Evolutionary conservation across 2,888 invertebrate genomes (phyloP).

Genomic region (Cheilosia impressa): DNA sequence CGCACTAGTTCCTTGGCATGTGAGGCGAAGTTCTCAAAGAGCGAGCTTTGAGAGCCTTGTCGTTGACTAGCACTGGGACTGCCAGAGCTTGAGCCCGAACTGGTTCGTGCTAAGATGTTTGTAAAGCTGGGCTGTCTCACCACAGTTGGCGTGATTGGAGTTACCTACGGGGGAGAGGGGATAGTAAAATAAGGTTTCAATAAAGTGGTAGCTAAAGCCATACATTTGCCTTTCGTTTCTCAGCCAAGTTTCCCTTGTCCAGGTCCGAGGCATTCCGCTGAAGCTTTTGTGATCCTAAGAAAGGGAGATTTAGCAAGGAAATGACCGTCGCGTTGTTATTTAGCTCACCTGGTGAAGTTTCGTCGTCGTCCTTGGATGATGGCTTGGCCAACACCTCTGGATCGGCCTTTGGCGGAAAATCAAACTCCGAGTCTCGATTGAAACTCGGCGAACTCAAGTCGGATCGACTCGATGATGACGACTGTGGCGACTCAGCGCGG

Average conservation of each 20-base stretch:
- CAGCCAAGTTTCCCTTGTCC: slow-evolving; percentile 76
- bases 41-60: slow-evolving; percentile 92
- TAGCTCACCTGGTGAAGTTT: slow-evolving; percentile 47
- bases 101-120: slow-evolving; percentile 87
- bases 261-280: slow-evolving; percentile 78
- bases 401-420: slow-evolving; percentile 85
- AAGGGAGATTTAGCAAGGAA: not conserved
- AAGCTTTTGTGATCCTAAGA: slow-evolving; percentile 82
- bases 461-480: slow-evolving; percentile 90
- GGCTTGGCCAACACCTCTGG: slow-evolving; percentile 80
- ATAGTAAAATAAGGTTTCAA: slow-evolving; percentile 47
- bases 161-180: slow-evolving; percentile 81
- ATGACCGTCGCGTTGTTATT: too few relatives aligned
- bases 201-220: slow-evolving; percentile 35
- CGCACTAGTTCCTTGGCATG: slow-evolving; percentile 95
- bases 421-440: slow-evolving; percentile 88
- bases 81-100: slow-evolving; percentile 87
- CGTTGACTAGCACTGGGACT: slow-evolving; percentile 85
- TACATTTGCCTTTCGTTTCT: slow-evolving; percentile 80
- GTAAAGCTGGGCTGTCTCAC: slow-evolving; percentile 84
- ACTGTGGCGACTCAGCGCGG: slow-evolving; percentile 89
- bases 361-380: slow-evolving; percentile 83
- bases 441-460: slow-evolving; percentile 89
- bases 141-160: slow-evolving; percentile 85
- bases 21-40: slow-evolving; percentile 93